Conservation (phyloP, 2,113 vertebrate species). For the Serinus canaria region DNA sequence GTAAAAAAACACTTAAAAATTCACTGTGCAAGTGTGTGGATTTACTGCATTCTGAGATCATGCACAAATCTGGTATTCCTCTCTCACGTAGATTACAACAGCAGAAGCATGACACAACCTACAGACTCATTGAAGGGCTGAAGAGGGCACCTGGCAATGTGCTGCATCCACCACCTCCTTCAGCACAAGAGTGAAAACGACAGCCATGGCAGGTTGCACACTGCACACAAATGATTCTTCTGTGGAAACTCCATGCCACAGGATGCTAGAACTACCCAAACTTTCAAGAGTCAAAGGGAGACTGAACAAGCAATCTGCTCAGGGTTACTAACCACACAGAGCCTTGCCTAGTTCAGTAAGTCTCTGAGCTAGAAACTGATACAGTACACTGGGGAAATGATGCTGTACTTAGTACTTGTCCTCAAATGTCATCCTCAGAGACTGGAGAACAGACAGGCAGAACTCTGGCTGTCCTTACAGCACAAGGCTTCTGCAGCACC, state of each 20-base stretch:
- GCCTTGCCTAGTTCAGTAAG: neutral
- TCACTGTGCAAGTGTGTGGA: neutral
- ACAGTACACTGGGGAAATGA: neutral
- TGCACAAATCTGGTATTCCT: neutral
- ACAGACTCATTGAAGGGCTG: too few species aligned
- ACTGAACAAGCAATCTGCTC: neutral
- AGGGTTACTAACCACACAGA: neutral
- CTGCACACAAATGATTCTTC: rapidly evolving
- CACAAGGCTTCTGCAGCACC: neutral
- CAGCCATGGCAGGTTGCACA: neutral
- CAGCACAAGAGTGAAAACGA: neutral
- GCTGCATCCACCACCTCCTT: too few species aligned
- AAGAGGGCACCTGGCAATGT: neutral
- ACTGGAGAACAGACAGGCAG: neutral
- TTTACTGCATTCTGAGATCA: neutral
- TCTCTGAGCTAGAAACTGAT: neutral
- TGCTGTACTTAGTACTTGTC: neutral
- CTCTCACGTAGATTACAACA: neutral
- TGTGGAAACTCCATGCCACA: neutral
- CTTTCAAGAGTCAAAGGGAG: neutral
- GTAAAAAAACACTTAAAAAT: neutral
- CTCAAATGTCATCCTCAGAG: neutral
- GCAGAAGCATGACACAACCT: neutral
- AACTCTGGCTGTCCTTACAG: neutral
- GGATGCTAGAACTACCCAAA: neutral